Evolutionary conservation across 2,888 invertebrate species (phyloP), one percentile per base, ranked within the genome.

Genomic region (Paralinhomoeus sp.): DNA sequence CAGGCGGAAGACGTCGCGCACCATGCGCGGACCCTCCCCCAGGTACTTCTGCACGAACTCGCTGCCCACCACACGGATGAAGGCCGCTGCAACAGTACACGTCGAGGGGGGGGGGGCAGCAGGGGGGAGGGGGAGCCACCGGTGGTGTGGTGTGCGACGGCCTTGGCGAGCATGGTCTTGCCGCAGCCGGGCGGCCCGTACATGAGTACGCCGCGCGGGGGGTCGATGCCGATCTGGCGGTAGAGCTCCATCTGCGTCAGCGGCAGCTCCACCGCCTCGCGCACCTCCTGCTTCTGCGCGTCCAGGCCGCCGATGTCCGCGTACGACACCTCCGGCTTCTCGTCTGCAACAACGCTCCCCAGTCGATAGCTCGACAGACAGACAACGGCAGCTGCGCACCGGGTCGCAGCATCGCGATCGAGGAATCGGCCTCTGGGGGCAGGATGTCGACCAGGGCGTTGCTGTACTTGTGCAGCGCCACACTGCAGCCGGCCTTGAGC

Each of bases 41-140:
- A 97, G 71, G 63, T 97, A 97, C 63, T 99, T 97, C 68, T 97
- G 97, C 5, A 99, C 97, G 64, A 97, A 99, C 67, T 99, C 97
- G 0, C 91, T 93, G 3, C 97, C 97, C 20, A 97, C 97, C 18
- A 97, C 97, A 50, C 93, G 76, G 57, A 97, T 93, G 63, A 97
- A 97, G 1, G 93, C 84, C 55, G 93, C 93, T 64, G 56, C 27
- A 55, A 56, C n/a, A n/a, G n/a, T n/a, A n/a, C n/a, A n/a, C n/a
- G 45, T 18, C 33, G 24, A n/a, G n/a, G n/a, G n/a, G n/a, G n/a
- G n/a, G n/a, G n/a, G n/a, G n/a, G n/a, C n/a, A n/a, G n/a, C n/a
- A n/a, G n/a, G n/a, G n/a, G n/a, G n/a, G n/a, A n/a, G n/a, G n/a
- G n/a, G n/a, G n/a, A n/a, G n/a, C 27, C 62, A 80, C 80, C 80